A percentile compares a stretch with the other conserved stretches of the same genome.
These are phyloP conservation scores for Idaea aversata DNA, from an alignment of 2,888 invertebrate species.

Conservation along the genomic window DNA sequence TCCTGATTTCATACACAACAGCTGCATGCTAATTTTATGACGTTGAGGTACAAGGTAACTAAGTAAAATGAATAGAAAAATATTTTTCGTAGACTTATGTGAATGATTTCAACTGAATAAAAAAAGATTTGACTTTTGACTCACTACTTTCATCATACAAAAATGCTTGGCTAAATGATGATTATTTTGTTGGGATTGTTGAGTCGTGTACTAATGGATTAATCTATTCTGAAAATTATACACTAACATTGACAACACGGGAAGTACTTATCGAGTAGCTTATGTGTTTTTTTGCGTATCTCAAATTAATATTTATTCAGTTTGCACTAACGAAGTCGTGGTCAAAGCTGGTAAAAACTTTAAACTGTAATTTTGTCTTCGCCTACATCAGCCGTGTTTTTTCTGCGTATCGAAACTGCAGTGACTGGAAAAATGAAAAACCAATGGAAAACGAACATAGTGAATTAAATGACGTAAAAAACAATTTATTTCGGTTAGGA, in stretches of 20 bases:
- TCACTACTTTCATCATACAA: no score
- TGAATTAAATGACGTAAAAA: constrained; percentile 15
- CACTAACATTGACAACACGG: no score
- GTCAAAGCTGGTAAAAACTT: background rate
- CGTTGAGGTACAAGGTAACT: background rate
- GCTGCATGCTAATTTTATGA: background rate
- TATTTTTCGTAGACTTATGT: no score
- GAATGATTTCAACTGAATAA: no score
- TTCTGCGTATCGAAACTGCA: constrained; percentile 17
- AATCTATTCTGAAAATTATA: no score
- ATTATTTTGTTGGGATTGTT: no score
- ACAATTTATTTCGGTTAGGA: constrained; percentile 10
- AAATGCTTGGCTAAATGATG: no score
- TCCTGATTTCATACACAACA: background rate
- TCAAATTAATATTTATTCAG: background rate
- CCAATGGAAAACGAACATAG: constrained; percentile 14
- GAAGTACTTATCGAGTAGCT: no score
- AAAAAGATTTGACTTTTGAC: no score
- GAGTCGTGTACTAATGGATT: no score
- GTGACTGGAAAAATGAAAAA: constrained; percentile 17
- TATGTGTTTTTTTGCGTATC: background rate
- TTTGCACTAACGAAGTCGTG: background rate
- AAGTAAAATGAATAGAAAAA: background rate
- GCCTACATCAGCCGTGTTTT: constrained; percentile 12
- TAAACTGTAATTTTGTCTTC: background rate